Base-by-base conservation (phyloP, 2,113 vertebrate genomes). In the Tricholaema leucomelas region DNA sequence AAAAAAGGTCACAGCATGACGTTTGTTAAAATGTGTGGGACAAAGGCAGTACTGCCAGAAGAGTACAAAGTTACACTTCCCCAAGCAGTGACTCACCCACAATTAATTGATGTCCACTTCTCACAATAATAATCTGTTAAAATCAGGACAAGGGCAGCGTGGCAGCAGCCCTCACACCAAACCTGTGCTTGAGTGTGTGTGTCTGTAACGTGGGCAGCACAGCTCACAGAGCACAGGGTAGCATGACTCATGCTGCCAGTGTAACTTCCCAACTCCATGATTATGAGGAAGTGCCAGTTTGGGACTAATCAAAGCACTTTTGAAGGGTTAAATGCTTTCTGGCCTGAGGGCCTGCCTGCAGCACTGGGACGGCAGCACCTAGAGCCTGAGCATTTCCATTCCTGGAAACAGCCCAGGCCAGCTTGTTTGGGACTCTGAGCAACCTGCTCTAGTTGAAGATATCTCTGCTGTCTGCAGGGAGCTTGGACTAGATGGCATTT, bases 351-450 rank as follows among this genome's bases (percentile, higher is more conserved):
- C 36, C 5, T 3, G 15, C 65, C 60, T 55, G 52, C 75, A 50
- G 5, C 8, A 6, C 36, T 0, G 3, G 36, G 2, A 0, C 12
- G 55, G 80, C 60, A n/a, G 9, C 19, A 33, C 3, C 4, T 3
- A 0, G 5, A n/a, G 36, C 50, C 54, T 12, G 12, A 85, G 80
- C 19, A 0, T 10, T 28, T 19, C 70, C 52, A 54, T 54, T 27
- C 52, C 12, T 16, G 27, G 27, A 55, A 55, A 27, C 52, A 30
- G 28, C 17, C 52, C 27, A 30, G 28, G 28, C 15, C 54, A 30
- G 54, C 27, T 18, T 31, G 54, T 30, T 18, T 55, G 28, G 28
- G 54, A 15, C 28, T 18, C 15, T 55, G 54, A 55, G 27, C 54
- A 55, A 17, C 27, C 54, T 55, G 54, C 15, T 55, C 54, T 18